Base-by-base conservation (phyloP, 2,797 vertebrate species). In the Lepus townsendii region DNA sequence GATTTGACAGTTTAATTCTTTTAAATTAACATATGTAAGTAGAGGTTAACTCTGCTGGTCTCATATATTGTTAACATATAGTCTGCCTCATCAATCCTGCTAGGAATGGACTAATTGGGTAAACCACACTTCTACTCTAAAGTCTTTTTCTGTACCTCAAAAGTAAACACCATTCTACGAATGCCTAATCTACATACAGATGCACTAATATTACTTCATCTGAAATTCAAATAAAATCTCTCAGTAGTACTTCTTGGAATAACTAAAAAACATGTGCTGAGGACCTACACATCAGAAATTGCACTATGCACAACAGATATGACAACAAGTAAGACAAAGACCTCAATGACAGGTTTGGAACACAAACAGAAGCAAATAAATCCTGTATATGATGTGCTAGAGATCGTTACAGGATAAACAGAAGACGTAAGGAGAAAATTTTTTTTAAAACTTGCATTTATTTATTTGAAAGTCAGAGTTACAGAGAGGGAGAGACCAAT, bases 201-300 rank as follows among this genome's bases (percentile, higher is more conserved):
- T 87, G 4, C 4, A 75, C 38, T 92, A 72, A 85, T 19, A 88
- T 90, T 84, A 89, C 89, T 91, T 83, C 50, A 88, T 65, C 90
- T 90, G n/a, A 93, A 93, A 24, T 84, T 96, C 60, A 90, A 87
- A 91, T 14, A 93, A 95, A 83, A 82, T 69, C 2, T 92, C 71
- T 90, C 63, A 94, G 11, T 79, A 93, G 22, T 85, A 83, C 14
- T 83, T 83, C n/a, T 30, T 93, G 32, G 22, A 88, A 95, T 82
- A 12, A 93, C 27, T 94, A 52, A 76, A 87, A 60, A 92, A 80
- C 57, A 90, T 17, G 4, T 83, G 60, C 38, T 79, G 1, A 76
- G 80, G 26, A 92, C 2, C 9, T 68, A 0, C 30, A 72, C 68
- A 20, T 93, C 24, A 95, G 35, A 90, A 91, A 69, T 75, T 75